Evolutionary conservation across 2,113 vertebrate species (phyloP).

Genomic region (Oceanites oceanicus): DNA sequence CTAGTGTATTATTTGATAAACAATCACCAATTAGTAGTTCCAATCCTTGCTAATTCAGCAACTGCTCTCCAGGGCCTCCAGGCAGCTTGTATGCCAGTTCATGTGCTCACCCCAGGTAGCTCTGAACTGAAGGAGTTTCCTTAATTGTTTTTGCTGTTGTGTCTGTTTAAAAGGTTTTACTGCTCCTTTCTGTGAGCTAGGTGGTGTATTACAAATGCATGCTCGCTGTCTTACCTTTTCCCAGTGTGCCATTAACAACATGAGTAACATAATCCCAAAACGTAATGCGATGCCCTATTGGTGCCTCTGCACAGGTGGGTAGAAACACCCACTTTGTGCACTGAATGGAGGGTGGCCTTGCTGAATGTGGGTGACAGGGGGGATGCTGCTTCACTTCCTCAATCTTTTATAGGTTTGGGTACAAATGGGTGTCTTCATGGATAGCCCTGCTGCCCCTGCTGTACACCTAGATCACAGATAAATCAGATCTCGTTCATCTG

Average conservation of each 20-base stretch:
- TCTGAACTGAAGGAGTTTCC: constrained; percentile 46
- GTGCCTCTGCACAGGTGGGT: neutral
- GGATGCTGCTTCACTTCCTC: neutral
- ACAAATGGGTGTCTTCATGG: neutral
- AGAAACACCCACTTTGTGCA: neutral
- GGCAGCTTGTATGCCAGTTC: constrained; percentile 28
- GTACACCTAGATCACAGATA: neutral
- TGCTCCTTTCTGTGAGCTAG: neutral
- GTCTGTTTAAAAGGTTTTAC: constrained; percentile 47
- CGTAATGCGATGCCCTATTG: fast-evolving
- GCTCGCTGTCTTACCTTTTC: neutral
- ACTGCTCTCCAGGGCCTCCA: constrained; percentile 33
- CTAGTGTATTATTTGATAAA: constrained; percentile 53
- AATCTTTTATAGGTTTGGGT: neutral
- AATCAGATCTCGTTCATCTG: neutral
- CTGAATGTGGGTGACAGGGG: neutral
- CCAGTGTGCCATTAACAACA: neutral
- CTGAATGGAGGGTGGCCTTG: neutral
- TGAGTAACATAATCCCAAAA: neutral
- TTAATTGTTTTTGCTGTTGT: constrained; percentile 54
- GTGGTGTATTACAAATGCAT: neutral
- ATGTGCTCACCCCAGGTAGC: constrained; percentile 25
- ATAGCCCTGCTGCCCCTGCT: neutral
- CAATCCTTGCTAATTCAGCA: constrained; percentile 37
- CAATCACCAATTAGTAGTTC: constrained; percentile 51